Evolutionary conservation across 2,113 vertebrate species (phyloP).

Genomic region (Paramisgurnus dabryanus): DNA sequence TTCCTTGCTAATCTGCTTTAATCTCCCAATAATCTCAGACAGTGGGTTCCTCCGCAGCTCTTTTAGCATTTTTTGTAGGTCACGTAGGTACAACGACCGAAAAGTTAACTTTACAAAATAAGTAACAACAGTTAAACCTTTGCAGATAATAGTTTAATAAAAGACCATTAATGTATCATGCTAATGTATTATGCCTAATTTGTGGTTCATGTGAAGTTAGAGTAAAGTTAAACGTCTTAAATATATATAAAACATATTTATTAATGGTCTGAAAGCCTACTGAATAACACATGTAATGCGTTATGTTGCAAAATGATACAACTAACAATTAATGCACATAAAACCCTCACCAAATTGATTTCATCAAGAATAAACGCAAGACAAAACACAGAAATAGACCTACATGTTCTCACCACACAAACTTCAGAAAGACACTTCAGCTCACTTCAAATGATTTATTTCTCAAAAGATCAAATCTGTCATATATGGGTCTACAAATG

Average conservation of each 20-base stretch:
- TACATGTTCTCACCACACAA: slow-evolving; percentile 18
- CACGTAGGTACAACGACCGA: slow-evolving; percentile 8
- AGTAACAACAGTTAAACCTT: neutral
- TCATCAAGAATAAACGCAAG: no score
- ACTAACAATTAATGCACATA: neutral
- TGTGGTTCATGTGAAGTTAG: no score
- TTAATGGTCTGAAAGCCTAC: no score
- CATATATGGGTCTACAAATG: neutral
- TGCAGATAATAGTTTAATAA: neutral
- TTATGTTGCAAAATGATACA: neutral
- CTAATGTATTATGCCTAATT: no score
- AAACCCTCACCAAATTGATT: neutral
- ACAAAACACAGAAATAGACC: slow-evolving; percentile 6
- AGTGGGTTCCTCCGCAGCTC: slow-evolving; percentile 12
- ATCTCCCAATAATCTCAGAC: slow-evolving; percentile 35
- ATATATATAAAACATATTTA: no score
- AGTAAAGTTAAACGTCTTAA: no score
- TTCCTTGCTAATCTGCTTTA: slow-evolving; percentile 34
- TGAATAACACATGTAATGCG: neutral
- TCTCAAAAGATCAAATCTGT: neutral
- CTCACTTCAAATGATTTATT: neutral
- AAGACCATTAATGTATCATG: no score
- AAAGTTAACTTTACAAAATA: slow-evolving; percentile 22
- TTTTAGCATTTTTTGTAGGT: slow-evolving; percentile 31
- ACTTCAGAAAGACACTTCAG: slow-evolving; percentile 14